phyloP scores from a whole-genome alignment of 1,140 invertebrate species.

The Spodoptera litura region DNA sequence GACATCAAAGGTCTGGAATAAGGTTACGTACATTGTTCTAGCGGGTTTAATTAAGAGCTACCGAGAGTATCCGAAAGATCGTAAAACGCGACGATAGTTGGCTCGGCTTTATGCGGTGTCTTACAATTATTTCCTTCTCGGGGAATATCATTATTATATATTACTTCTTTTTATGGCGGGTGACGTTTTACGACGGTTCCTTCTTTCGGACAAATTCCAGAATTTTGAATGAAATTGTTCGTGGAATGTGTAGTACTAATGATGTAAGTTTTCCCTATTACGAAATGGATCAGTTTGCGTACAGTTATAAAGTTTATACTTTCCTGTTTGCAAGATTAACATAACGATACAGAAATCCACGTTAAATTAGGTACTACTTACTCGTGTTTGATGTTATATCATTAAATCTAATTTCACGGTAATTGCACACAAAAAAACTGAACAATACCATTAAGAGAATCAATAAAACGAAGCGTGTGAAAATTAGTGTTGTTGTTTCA shows the following conservation, averaged over 20 bases:
- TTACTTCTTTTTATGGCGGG: constrained; percentile 62
- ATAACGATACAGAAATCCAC: background rate
- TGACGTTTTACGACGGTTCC: constrained; percentile 56
- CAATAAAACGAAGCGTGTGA: background rate
- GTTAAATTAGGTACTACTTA: constrained; percentile 4
- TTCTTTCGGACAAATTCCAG: constrained; percentile 49
- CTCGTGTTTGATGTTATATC: constrained; percentile 5
- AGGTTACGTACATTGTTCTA: constrained; percentile 49
- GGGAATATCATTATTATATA: constrained; percentile 59
- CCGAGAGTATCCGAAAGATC: constrained; percentile 50
- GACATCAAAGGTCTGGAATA: constrained; percentile 52
- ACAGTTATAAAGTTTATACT: too few relatives aligned
- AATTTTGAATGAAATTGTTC: constrained; percentile 36
- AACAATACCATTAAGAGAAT: constrained; percentile 1
- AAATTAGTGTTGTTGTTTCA: background rate
- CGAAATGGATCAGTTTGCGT: background rate
- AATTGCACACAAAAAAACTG: background rate
- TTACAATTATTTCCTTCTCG: constrained; percentile 61
- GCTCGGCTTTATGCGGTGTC: constrained; percentile 53
- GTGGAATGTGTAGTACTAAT: constrained; percentile 3
- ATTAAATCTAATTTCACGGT: constrained; percentile 18
- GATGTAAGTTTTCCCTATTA: background rate
- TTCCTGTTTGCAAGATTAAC: background rate
- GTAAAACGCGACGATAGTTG: constrained; percentile 54
- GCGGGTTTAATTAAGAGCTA: constrained; percentile 59